A percentile compares a stretch with the other conserved stretches of the same genome.
Evolutionary conservation across 92 coral and sea anemone species (phyloP).

Genomic region (Porites lobata): DNA sequence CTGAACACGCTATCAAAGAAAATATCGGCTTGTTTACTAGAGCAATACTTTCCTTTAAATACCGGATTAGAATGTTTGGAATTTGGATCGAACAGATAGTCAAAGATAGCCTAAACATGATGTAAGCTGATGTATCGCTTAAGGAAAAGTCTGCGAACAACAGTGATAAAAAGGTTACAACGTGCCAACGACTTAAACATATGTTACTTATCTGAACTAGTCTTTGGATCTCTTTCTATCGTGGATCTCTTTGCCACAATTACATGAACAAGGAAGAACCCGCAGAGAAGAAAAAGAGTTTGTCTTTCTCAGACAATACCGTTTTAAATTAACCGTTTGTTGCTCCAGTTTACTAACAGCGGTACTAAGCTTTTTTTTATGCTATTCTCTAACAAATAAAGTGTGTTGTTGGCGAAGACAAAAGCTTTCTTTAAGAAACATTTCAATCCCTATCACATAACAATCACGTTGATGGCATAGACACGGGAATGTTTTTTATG

Average conservation of each 20-base stretch:
- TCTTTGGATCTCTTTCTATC: not conserved
- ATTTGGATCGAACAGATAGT: slow-evolving; percentile 33
- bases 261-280: not conserved
- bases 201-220: not conserved
- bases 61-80: slow-evolving; percentile 55
- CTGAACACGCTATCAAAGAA: slow-evolving; percentile 39
- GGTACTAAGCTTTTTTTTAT: slow-evolving; percentile 5
- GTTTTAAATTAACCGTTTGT: slow-evolving; percentile 6
- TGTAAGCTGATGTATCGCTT: not conserved
- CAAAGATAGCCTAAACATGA: not conserved
- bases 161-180: slow-evolving; percentile 18
- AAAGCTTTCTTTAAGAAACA: slow-evolving; percentile 45
- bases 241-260: not conserved
- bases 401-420: slow-evolving; percentile 54
- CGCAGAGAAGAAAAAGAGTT: not conserved
- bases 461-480: slow-evolving; percentile 52
- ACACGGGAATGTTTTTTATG: slow-evolving; percentile 54
- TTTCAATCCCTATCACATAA: slow-evolving; percentile 34
- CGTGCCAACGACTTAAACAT: slow-evolving; percentile 8
- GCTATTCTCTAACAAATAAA: slow-evolving; percentile 47
- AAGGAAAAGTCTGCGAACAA: not conserved
- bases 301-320: too few relatives aligned
- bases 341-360: slow-evolving; percentile 6
- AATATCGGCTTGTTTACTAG: slow-evolving; percentile 42
- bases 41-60: slow-evolving; percentile 31